phyloP scores from a whole-genome alignment of 1,140 invertebrate genomes.

The Cataglyphis hispanica region DNA sequence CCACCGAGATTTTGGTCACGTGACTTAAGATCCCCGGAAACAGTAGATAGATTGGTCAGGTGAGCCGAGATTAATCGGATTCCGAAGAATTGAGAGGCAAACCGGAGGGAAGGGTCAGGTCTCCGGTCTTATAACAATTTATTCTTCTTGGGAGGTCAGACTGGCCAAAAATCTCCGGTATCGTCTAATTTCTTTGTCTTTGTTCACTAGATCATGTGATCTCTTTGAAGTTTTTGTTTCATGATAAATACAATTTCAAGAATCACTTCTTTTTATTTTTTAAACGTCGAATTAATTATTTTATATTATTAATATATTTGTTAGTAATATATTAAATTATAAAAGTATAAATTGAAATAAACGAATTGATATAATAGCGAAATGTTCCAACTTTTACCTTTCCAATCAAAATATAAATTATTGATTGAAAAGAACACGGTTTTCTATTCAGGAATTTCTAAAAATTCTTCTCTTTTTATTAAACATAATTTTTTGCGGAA shows the following conservation, averaged over 20 bases:
- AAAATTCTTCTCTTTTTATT: too few relatives aligned
- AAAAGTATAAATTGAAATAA: too few relatives aligned
- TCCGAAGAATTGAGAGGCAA: conserved; percentile 1
- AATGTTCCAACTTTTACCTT: too few relatives aligned
- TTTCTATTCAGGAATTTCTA: too few relatives aligned
- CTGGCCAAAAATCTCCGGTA: conserved; percentile 32
- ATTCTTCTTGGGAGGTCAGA: conserved; percentile 71
- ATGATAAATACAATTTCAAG: neutral
- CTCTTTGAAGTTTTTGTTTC: conserved; percentile 4
- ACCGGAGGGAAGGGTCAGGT: conserved; percentile 10
- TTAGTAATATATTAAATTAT: too few relatives aligned
- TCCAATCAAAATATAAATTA: too few relatives aligned
- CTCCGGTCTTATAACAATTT: conserved; percentile 49
- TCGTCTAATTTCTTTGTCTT: conserved; percentile 62
- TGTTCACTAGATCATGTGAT: neutral
- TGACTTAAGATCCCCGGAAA: conserved; percentile 72
- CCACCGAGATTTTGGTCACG: conserved; percentile 65
- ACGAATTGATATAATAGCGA: too few relatives aligned
- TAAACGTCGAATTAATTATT: too few relatives aligned
- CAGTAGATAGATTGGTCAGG: conserved; percentile 64
- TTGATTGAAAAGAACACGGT: too few relatives aligned
- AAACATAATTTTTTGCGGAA: neutral
- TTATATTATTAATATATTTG: too few relatives aligned
- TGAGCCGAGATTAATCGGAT: conserved; percentile 71
- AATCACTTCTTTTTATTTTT: too few relatives aligned